Evolutionary conservation across 2,113 vertebrate genomes (phyloP).

Genomic region (Ammodytes marinus): DNA sequence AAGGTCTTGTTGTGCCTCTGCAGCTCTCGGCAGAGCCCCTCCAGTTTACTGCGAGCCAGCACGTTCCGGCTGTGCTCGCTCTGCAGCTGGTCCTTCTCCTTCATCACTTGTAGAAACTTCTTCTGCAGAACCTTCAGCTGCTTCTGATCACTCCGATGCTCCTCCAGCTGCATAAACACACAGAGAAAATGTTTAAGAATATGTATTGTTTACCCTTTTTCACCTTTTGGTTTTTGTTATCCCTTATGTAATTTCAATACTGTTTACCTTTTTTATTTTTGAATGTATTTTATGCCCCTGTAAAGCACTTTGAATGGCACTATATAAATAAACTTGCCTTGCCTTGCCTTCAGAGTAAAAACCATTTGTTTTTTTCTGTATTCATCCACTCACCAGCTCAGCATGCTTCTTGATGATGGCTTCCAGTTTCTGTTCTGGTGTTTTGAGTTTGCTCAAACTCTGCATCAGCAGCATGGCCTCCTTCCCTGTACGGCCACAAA

Average conservation of each 20-base stretch:
- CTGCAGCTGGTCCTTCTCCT: constrained; percentile 97
- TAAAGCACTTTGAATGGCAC: too few species aligned
- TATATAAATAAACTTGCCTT: too few species aligned
- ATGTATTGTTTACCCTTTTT: too few species aligned
- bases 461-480: constrained; percentile 95
- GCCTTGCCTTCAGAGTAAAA: not conserved
- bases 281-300: too few species aligned
- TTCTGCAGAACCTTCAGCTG: constrained; percentile 94
- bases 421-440: constrained; percentile 93
- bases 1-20: constrained; percentile 99
- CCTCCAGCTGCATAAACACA: constrained; percentile 88
- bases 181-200: not conserved
- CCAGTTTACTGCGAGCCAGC: constrained; percentile 96
- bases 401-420: constrained; percentile 96
- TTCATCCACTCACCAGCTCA: constrained; percentile 90
- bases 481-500: constrained; percentile 87
- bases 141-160: constrained; percentile 94
- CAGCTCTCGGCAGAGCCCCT: constrained; percentile 95
- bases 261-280: too few species aligned
- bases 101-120: constrained; percentile 91
- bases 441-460: constrained; percentile 91
- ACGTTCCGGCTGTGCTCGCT: constrained; percentile 95
- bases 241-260: too few species aligned
- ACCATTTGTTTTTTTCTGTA: not conserved
- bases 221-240: too few species aligned